A percentile compares a stretch with the other conserved stretches of the same genome.
Conservation (phyloP, 2,888 invertebrate species). For the Ametastegia equiseti region DNA sequence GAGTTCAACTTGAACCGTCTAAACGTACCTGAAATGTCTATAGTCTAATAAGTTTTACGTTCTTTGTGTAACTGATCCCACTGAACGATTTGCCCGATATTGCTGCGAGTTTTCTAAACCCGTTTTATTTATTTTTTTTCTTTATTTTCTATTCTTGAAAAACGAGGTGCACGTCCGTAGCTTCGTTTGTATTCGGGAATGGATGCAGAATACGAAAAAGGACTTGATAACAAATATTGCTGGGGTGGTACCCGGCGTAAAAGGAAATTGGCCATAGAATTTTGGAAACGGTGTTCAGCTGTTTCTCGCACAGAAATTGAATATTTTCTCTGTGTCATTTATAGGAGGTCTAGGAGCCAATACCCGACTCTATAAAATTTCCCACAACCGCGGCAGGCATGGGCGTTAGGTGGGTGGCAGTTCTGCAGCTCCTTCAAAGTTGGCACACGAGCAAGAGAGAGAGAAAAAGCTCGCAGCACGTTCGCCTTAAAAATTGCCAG, state of each 20-base stretch:
- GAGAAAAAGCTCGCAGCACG: constrained; percentile 57
- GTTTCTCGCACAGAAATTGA: constrained; percentile 36
- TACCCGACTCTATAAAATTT: constrained; percentile 42
- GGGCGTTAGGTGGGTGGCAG: constrained; percentile 7
- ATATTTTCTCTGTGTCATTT: constrained; percentile 44
- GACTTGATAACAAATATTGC: constrained; percentile 44
- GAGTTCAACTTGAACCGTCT: neutral
- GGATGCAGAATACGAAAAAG: constrained; percentile 33
- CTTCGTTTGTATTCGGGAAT: constrained; percentile 10
- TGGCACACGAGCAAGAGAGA: neutral
- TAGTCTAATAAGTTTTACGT: neutral
- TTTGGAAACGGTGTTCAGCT: constrained; percentile 40
- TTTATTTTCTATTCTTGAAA: too few relatives aligned
- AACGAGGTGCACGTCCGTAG: neutral
- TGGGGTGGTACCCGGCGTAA: constrained; percentile 17
- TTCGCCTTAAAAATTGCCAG: constrained; percentile 68
- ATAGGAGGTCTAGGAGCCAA: constrained; percentile 39
- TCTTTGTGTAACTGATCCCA: neutral
- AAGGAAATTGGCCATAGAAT: constrained; percentile 44
- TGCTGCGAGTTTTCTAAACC: neutral
- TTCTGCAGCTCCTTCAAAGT: constrained; percentile 35
- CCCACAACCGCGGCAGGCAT: constrained; percentile 38
- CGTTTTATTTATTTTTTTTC: too few relatives aligned
- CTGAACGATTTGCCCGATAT: neutral
- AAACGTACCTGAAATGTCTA: neutral